phyloP scores from a whole-genome alignment of 2,888 invertebrate genomes.

The Allacma fusca region DNA sequence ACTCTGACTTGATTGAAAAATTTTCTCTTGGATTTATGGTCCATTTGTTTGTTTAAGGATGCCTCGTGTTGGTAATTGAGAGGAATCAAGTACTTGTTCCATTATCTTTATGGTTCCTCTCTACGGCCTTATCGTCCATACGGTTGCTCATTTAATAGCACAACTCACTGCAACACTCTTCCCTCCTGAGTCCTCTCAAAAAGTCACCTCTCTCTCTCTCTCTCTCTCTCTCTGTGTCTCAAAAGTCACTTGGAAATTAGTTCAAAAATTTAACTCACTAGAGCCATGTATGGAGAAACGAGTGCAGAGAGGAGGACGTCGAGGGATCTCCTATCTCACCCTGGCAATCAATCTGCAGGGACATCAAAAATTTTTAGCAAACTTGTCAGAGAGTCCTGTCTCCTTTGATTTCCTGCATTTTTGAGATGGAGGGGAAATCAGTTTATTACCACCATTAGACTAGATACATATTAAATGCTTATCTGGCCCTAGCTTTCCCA shows the following conservation, averaged over 20 bases:
- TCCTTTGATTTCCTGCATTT: conserved; percentile 32
- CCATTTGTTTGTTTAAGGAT: conserved; percentile 14
- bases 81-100: conserved; percentile 16
- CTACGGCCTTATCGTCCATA: background rate
- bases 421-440: background rate
- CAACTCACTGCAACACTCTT: conserved; percentile 5
- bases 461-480: conserved; percentile 37
- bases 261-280: background rate
- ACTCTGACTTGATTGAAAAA: conserved; percentile 17
- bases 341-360: too few species aligned
- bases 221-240: too few species aligned
- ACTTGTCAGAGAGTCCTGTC: conserved; percentile 11
- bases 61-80: conserved; percentile 20
- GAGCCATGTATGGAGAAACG: too few species aligned
- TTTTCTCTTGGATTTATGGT: conserved; percentile 16
- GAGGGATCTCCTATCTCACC: too few species aligned
- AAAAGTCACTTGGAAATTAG: background rate
- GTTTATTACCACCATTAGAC: conserved; percentile 45
- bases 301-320: too few species aligned
- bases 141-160: conserved; percentile 9
- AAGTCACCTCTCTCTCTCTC: background rate
- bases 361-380: background rate
- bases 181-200: too few species aligned
- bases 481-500: background rate
- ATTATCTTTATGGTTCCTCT: conserved; percentile 16